These are phyloP conservation scores for Drosophila nasuta DNA, from an alignment of 1,140 invertebrate species.

Conservation along the genomic window DNA sequence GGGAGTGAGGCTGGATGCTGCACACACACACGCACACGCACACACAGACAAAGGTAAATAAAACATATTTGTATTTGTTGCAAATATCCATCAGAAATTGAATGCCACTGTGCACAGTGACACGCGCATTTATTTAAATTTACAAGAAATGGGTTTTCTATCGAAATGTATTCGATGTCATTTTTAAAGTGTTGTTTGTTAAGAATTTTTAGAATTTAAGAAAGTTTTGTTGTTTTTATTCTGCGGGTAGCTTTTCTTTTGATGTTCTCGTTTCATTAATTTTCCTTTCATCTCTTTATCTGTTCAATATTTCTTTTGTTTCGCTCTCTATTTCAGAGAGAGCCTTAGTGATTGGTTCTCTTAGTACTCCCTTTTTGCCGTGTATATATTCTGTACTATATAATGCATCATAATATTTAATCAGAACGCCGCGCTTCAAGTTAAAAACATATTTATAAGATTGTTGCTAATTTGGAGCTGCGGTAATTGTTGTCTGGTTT, in stretches of 20 bases:
- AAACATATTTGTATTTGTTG: constrained; percentile 70
- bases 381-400: constrained; percentile 69
- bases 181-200: constrained; percentile 31
- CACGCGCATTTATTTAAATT: constrained; percentile 74
- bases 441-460: constrained; percentile 38
- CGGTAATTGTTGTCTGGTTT: constrained; percentile 30
- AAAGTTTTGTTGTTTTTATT: constrained; percentile 33
- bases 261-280: constrained; percentile 17
- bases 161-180: constrained; percentile 26
- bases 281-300: constrained; percentile 16
- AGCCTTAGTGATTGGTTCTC: constrained; percentile 11
- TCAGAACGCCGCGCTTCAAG: constrained; percentile 64
- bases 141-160: constrained; percentile 59
- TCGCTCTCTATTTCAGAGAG: constrained; percentile 21
- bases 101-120: constrained; percentile 65
- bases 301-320: constrained; percentile 7
- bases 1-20: constrained; percentile 29
- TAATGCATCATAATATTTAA: constrained; percentile 77
- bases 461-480: constrained; percentile 40
- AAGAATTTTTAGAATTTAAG: constrained; percentile 38
- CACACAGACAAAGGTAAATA: constrained; percentile 61
- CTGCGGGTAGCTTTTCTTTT: constrained; percentile 30
- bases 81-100: constrained; percentile 75
- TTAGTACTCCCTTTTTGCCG: constrained; percentile 30
- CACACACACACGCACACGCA: constrained; percentile 32